Percentiles rank a stretch among this genome's conserved stretches.
phyloP scores from a whole-genome alignment of 2,797 vertebrate genomes.

The Miichthys miiuy region DNA sequence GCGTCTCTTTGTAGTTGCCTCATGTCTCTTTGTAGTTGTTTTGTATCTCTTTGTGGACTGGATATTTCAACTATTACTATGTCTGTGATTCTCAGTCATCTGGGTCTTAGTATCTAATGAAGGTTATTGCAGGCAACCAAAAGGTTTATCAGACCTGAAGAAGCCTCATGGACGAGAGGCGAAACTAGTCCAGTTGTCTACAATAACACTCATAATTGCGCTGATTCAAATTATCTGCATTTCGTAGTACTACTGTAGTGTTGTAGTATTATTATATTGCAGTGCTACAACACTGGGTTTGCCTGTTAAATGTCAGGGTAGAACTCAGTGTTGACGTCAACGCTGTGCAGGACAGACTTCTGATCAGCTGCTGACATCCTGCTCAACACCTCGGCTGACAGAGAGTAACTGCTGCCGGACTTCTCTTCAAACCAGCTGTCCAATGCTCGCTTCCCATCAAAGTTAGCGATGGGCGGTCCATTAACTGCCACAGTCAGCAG shows the following conservation, averaged over 20 bases:
- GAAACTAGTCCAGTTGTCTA: too few species aligned
- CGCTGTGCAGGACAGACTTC: slow-evolving; percentile 88
- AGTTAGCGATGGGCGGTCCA: slow-evolving; percentile 90
- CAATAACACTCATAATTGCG: background rate
- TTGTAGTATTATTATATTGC: background rate
- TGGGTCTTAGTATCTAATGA: too few species aligned
- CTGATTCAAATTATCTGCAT: too few species aligned
- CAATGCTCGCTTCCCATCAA: slow-evolving; percentile 94
- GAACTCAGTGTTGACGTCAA: slow-evolving; percentile 91
- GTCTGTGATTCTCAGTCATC: too few species aligned
- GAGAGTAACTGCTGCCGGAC: slow-evolving; percentile 90
- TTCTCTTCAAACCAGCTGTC: slow-evolving; percentile 99
- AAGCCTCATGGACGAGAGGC: too few species aligned
- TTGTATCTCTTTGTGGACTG: too few species aligned
- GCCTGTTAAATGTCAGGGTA: slow-evolving; percentile 88
- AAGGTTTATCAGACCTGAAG: too few species aligned
- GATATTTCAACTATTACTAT: too few species aligned
- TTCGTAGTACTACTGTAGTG: background rate
- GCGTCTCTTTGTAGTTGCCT: too few species aligned
- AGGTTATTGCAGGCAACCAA: too few species aligned
- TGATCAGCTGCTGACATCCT: slow-evolving; percentile 91
- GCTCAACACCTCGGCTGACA: slow-evolving; percentile 90
- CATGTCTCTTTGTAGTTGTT: too few species aligned
- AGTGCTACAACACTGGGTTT: background rate
- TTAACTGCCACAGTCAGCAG: slow-evolving; percentile 92